Base-by-base conservation (phyloP, 2,797 vertebrate genomes). In the Pseudotriccus pelzelni region DNA sequence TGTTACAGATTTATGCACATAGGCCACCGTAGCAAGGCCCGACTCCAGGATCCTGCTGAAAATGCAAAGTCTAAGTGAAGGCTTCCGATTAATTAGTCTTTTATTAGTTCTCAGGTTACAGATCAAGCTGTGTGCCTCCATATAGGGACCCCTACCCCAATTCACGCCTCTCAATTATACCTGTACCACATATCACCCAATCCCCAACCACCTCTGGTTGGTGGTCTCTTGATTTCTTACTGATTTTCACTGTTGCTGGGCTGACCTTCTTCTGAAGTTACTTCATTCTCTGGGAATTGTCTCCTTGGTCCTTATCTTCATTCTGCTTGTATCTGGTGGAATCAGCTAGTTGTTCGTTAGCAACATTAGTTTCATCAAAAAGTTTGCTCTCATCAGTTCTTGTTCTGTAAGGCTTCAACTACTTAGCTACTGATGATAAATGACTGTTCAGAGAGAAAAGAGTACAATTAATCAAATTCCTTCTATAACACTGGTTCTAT, bases 1-100 rank as follows among this genome's bases (percentile, higher is more conserved):
- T 46, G 7, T 46, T 64, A 11, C 0, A 1, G 23, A 62, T 84
- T 86, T 80, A 34, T 1, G 2, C 18, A 44, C 0, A 0, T 17
- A 4, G 22, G 13, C 30, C 16, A n/a, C 27, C 0, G 0, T 19
- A 84, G 21, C 43, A 66, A 39, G 10, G 36, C 62, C 60, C 18
- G 6, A 59, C 41, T 27, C 24, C 34, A 64, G 22, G 17, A 56
- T 41, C 13, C 66, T 7, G 4, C 49, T 89, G 58, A 44, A 82
- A 72, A 52, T 27, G 6, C 8, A 4, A 17, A 68, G 43, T 49
- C 21, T 1, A 2, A 75, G 23, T 44, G 16, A 87, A 76, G 67
- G 25, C 16, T 84, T 94, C 34, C 30, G 19, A 6, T 52, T 52
- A 47, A 13, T 28, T 70, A 66, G 46, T 34, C 5, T 91, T 63